phyloP scores from a whole-genome alignment of 2,888 invertebrate species.

The Tiliacea citrago region DNA sequence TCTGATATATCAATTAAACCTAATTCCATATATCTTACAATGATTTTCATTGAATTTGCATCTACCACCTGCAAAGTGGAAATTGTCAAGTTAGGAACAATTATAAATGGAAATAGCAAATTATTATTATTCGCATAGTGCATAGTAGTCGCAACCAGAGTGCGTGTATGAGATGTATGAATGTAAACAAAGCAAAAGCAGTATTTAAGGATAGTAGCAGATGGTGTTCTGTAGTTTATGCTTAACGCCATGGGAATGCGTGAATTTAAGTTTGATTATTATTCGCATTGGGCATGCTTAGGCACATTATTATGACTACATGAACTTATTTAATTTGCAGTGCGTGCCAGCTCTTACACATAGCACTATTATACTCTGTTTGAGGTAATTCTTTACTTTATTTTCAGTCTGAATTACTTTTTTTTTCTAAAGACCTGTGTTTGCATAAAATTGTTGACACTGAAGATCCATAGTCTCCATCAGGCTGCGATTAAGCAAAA shows the following conservation, averaged over 20 bases:
- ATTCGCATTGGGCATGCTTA: neutral
- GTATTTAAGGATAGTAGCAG: neutral
- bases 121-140: neutral
- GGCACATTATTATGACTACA: neutral
- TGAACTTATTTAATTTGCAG: neutral
- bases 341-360: neutral
- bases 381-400: neutral
- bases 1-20: conserved; percentile 82
- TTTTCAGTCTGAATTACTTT: neutral
- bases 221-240: neutral
- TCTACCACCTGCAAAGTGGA: conserved; percentile 80
- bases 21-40: conserved; percentile 81
- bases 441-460: neutral
- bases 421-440: neutral
- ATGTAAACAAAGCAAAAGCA: neutral
- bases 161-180: neutral
- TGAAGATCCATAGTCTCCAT: neutral
- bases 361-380: neutral
- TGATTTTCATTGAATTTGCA: conserved; percentile 80
- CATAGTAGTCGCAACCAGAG: neutral
- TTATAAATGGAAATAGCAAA: neutral
- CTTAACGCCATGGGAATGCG: too few species aligned
- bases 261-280: neutral
- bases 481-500: too few species aligned
- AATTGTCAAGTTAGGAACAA: neutral